These are phyloP conservation scores for Onychorhynchus coronatus DNA, from an alignment of 2,113 vertebrate genomes.

Conservation along the genomic window DNA sequence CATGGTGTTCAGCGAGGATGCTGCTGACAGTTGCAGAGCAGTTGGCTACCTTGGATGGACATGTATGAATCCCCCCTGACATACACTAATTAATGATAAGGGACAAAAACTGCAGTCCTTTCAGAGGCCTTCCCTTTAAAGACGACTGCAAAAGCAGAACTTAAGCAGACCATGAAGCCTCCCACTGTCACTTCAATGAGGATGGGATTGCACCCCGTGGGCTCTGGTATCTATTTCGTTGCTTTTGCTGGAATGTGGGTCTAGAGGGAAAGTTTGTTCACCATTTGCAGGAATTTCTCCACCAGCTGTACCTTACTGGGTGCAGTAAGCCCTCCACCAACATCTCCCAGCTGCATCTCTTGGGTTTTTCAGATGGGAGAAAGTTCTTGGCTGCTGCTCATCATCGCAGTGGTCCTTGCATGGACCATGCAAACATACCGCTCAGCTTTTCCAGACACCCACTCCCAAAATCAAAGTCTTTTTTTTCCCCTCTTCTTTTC, in stretches of 20 bases:
- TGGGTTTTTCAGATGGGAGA: neutral
- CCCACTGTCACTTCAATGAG: fast-evolving
- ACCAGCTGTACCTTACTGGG: neutral
- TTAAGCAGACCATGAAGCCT: neutral
- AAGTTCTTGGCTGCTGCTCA: neutral
- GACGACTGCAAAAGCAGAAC: neutral
- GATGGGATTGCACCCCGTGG: fast-evolving
- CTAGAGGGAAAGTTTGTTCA: neutral
- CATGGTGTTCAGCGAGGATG: neutral
- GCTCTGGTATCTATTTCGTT: neutral
- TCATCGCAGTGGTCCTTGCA: neutral
- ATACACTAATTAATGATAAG: neutral
- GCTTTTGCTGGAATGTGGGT: neutral
- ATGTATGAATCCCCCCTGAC: fast-evolving
- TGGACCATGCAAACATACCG: neutral
- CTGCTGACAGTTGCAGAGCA: neutral
- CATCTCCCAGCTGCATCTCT: neutral
- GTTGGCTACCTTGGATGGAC: fast-evolving
- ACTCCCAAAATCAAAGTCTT: neutral
- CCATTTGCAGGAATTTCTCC: neutral
- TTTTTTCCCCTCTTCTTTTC: neutral
- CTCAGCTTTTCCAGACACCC: neutral
- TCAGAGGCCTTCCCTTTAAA: neutral
- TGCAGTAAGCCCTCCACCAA: neutral
- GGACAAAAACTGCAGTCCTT: neutral